phyloP scores from a whole-genome alignment of 1,140 invertebrate genomes.

The Bombyx mori region ASM3026992v2 NC_085116.1:4225001-4225500 shows the following conservation, averaged over 20 bases:
- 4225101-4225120: no score
- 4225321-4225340: conserved; percentile 19
- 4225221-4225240: conserved; percentile 19
- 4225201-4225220: no score
- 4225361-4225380: conserved; percentile 27
- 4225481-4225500: not conserved
- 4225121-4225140: no score
- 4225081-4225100: not conserved
- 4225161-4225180: no score
- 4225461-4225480: conserved; percentile 44
- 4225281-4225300: not conserved
- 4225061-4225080: no score
- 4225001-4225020: no score
- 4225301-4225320: conserved; percentile 26
- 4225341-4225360: conserved; percentile 29
- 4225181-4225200: no score
- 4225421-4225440: conserved; percentile 15
- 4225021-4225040: no score
- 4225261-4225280: conserved; percentile 13
- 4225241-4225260: conserved; percentile 21
- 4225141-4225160: no score
- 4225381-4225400: conserved; percentile 32
- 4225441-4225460: conserved; percentile 39
- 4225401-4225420: conserved; percentile 36
- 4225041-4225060: no score